phyloP scores from a whole-genome alignment of 2,113 vertebrate species.

The Arizona elegans region DNA sequence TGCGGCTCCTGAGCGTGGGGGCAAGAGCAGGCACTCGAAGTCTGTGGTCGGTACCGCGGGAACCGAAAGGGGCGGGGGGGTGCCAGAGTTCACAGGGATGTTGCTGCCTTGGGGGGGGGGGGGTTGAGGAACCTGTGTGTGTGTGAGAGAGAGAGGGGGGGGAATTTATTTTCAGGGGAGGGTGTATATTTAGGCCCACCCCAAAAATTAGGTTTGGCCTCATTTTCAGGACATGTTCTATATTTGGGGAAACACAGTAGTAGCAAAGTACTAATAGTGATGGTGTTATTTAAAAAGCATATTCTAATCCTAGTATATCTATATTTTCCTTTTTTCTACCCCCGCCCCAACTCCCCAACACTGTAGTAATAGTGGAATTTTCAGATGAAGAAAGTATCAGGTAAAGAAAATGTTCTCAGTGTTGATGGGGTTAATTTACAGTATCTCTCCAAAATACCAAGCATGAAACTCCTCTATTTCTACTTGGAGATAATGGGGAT shows the following conservation, averaged over 20 bases:
- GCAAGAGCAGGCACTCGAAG: too few relatives aligned
- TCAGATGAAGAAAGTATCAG: background rate
- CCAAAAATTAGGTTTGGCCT: too few relatives aligned
- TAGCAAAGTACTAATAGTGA: background rate
- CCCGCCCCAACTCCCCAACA: background rate
- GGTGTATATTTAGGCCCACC: too few relatives aligned
- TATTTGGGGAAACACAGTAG: background rate
- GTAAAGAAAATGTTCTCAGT: background rate
- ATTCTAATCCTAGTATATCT: background rate
- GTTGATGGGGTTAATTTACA: background rate
- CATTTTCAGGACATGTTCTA: too few relatives aligned
- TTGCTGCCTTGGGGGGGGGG: too few relatives aligned
- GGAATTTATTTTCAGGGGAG: too few relatives aligned
- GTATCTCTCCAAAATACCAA: background rate
- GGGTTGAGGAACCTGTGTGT: too few relatives aligned
- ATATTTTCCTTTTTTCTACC: background rate
- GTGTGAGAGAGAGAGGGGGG: too few relatives aligned
- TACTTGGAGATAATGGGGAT: background rate
- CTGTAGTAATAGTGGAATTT: background rate
- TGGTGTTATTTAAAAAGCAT: background rate
- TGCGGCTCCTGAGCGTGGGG: too few relatives aligned
- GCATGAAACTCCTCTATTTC: background rate
- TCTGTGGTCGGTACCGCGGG: too few relatives aligned
- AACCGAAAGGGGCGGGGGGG: too few relatives aligned
- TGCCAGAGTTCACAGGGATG: too few relatives aligned